Conservation (phyloP, 1,140 invertebrate species). For the Lordiphosa clarofinis region DNA sequence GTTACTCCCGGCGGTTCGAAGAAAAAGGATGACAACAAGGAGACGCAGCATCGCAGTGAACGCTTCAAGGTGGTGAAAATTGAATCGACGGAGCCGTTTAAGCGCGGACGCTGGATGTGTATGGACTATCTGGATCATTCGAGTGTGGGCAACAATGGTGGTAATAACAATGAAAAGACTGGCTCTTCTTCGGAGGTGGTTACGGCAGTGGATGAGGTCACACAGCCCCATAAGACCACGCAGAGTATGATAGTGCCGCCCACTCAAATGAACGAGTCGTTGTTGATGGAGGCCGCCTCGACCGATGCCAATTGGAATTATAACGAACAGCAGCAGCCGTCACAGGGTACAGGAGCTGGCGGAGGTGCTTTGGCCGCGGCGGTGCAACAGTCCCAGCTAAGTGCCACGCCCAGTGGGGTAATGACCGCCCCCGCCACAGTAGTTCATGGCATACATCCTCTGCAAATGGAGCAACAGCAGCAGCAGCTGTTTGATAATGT, state of each 20-base stretch:
- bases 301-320: constrained; percentile 77
- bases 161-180: constrained; percentile 75
- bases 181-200: constrained; percentile 42
- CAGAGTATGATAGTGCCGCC: constrained; percentile 77
- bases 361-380: background rate
- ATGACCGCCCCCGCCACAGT: constrained; percentile 72
- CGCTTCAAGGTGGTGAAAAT: constrained; percentile 98
- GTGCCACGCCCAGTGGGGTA: constrained; percentile 59
- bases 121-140: constrained; percentile 96
- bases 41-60: constrained; percentile 90
- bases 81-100: constrained; percentile 96
- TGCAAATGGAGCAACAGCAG: constrained; percentile 54
- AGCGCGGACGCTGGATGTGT: constrained; percentile 95
- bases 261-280: constrained; percentile 63
- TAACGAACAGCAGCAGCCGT: constrained; percentile 21
- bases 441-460: constrained; percentile 73
- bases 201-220: constrained; percentile 6
- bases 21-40: constrained; percentile 83
- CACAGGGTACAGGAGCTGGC: background rate
- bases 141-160: constrained; percentile 51
- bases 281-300: constrained; percentile 58
- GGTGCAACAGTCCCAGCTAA: constrained; percentile 26
- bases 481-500: constrained; percentile 56
- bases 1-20: constrained; percentile 81
- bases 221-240: constrained; percentile 62